Percentiles rank a stretch among this genome's conserved stretches.
Conservation (phyloP, 1,140 invertebrate species). For the Achatina immaculata region DNA sequence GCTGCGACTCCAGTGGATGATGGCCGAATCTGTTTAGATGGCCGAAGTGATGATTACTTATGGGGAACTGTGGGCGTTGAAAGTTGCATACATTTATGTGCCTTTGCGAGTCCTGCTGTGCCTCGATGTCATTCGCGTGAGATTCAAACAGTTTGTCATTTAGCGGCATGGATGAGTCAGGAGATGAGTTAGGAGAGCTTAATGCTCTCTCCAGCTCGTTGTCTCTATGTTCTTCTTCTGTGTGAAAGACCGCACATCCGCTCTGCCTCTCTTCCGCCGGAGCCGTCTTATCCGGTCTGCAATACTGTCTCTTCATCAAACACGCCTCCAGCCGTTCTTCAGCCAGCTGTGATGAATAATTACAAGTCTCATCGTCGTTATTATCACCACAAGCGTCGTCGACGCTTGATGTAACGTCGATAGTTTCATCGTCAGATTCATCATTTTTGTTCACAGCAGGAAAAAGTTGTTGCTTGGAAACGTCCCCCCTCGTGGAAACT, state of each 20-base stretch:
- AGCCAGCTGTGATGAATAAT: background rate
- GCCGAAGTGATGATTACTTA: background rate
- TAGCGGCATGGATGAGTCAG: background rate
- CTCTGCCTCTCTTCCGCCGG: background rate
- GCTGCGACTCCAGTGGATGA: background rate
- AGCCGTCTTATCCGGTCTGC: background rate
- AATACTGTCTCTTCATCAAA: background rate
- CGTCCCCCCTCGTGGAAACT: background rate
- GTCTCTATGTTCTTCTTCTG: background rate
- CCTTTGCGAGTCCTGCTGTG: background rate
- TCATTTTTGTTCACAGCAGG: background rate
- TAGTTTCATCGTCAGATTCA: constrained; percentile 10
- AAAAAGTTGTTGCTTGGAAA: background rate
- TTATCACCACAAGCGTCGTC: background rate
- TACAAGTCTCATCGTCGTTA: background rate
- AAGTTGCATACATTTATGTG: background rate
- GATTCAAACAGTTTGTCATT: background rate
- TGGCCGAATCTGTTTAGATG: background rate
- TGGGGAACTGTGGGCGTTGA: background rate
- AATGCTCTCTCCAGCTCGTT: background rate
- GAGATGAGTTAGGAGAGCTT: background rate
- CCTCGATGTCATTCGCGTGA: background rate
- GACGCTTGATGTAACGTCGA: constrained; percentile 8
- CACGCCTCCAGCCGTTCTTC: background rate
- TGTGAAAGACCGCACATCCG: background rate